phyloP scores from a whole-genome alignment of 2,797 vertebrate genomes.

The Acrossocheilus fasciatus region DNA sequence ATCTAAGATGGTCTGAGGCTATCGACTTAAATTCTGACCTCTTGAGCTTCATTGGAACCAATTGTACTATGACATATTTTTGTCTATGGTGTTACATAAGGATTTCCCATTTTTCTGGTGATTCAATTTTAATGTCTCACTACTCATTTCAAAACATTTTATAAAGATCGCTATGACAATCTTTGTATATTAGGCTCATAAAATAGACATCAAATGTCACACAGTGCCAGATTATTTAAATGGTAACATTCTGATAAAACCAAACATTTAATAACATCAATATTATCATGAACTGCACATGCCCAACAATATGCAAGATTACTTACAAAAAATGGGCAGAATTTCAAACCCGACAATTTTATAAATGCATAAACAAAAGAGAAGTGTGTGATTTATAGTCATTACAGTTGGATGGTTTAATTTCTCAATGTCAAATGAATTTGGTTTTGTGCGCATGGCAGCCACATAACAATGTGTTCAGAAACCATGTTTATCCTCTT shows the following conservation, averaged over 20 bases:
- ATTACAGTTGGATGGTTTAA: neutral
- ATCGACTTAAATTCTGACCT: neutral
- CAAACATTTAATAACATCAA: neutral
- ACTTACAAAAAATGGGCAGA: neutral
- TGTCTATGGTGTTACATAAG: neutral
- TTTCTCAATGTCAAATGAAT: conserved; percentile 22
- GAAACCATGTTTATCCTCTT: conserved; percentile 30
- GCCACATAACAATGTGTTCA: neutral
- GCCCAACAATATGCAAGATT: neutral
- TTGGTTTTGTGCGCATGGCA: conserved; percentile 15
- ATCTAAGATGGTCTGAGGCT: neutral
- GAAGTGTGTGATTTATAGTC: conserved; percentile 10
- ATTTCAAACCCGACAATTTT: neutral
- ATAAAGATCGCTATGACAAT: neutral
- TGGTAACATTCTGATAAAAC: neutral
- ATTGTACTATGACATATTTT: neutral
- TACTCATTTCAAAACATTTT: neutral
- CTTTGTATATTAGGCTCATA: neutral
- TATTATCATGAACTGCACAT: neutral
- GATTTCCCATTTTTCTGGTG: neutral
- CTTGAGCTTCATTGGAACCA: neutral
- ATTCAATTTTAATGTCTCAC: neutral
- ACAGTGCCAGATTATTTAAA: neutral
- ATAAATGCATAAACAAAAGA: neutral
- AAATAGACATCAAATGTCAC: neutral